Percentiles rank a stretch among this genome's conserved stretches.
phyloP scores from a whole-genome alignment of 30 jellyfish, hydroid and myxozoan genomes.

The Cassiopea andromeda region DNA sequence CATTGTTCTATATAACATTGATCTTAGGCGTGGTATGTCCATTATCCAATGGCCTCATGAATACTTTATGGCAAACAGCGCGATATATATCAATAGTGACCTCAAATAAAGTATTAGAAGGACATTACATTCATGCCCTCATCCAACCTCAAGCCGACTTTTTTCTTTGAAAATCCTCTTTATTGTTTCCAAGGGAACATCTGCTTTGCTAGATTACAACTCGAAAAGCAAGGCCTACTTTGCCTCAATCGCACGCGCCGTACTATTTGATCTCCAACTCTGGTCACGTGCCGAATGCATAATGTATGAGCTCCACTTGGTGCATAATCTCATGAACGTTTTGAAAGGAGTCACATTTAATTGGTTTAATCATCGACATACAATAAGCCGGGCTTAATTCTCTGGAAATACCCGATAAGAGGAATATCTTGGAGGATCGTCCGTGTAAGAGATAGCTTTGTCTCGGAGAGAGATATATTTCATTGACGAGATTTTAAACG shows the following conservation, averaged over 20 bases:
- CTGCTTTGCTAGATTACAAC: slow-evolving; percentile 44
- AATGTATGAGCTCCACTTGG: slow-evolving; percentile 57
- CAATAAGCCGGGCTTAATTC: slow-evolving; percentile 33
- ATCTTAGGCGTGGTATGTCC: slow-evolving; percentile 14
- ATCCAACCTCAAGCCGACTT: slow-evolving; percentile 55
- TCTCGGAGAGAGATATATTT: slow-evolving; percentile 14
- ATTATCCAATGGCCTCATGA: slow-evolving; percentile 48
- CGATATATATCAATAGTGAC: slow-evolving; percentile 55
- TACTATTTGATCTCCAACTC: slow-evolving; percentile 50
- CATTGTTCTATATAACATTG: slow-evolving; percentile 2
- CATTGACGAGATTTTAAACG: slow-evolving; percentile 22
- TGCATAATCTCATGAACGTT: slow-evolving; percentile 41
- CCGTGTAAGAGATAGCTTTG: slow-evolving; percentile 32
- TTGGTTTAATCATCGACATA: slow-evolving; percentile 62
- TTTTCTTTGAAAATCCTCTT: slow-evolving; percentile 47
- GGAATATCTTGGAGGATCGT: slow-evolving; percentile 14
- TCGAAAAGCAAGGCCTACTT: slow-evolving; percentile 8
- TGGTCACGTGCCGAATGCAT: slow-evolving; percentile 72
- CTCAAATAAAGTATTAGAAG: slow-evolving; percentile 47
- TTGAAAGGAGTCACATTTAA: slow-evolving; percentile 52
- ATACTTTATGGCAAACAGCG: slow-evolving; percentile 39
- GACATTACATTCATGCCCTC: slow-evolving; percentile 58
- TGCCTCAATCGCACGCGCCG: slow-evolving; percentile 61
- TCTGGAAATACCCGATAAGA: slow-evolving; percentile 41
- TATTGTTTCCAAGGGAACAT: slow-evolving; percentile 73